Conservation (phyloP, 2,113 vertebrate species). For the Gavia stellata region DNA sequence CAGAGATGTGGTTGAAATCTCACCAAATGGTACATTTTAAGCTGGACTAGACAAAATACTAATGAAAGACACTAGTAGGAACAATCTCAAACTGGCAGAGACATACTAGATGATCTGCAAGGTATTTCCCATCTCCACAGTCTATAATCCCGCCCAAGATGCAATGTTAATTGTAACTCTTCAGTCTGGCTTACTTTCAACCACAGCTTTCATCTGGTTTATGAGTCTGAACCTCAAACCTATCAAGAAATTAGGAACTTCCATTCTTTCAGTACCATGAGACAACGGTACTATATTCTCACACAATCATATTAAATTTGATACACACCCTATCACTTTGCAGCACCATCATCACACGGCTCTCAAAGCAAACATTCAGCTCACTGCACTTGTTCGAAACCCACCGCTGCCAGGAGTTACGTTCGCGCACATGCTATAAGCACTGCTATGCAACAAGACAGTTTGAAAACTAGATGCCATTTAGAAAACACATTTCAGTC, state of each 20-base stretch:
- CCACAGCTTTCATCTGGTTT: background rate
- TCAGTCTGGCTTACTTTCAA: background rate
- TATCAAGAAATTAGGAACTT: background rate
- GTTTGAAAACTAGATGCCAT: background rate
- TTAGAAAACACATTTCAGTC: conserved; percentile 26
- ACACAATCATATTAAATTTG: background rate
- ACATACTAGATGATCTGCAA: background rate
- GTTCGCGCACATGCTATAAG: background rate
- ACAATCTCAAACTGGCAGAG: background rate
- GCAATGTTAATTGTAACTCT: background rate
- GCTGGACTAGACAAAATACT: background rate
- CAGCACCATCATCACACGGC: background rate
- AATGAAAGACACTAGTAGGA: background rate
- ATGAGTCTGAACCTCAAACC: background rate
- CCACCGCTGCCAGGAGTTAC: background rate
- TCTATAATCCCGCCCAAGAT: background rate
- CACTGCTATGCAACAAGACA: background rate
- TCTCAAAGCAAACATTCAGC: background rate
- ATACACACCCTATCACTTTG: background rate
- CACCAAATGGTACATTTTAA: background rate
- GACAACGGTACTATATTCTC: background rate
- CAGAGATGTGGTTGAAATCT: background rate
- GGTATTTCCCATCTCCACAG: background rate
- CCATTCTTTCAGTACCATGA: background rate
- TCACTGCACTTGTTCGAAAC: background rate